A percentile compares a stretch with the other conserved stretches of the same genome.
phyloP scores from a whole-genome alignment of 2,888 invertebrate species.

The Idaea aversata region DNA sequence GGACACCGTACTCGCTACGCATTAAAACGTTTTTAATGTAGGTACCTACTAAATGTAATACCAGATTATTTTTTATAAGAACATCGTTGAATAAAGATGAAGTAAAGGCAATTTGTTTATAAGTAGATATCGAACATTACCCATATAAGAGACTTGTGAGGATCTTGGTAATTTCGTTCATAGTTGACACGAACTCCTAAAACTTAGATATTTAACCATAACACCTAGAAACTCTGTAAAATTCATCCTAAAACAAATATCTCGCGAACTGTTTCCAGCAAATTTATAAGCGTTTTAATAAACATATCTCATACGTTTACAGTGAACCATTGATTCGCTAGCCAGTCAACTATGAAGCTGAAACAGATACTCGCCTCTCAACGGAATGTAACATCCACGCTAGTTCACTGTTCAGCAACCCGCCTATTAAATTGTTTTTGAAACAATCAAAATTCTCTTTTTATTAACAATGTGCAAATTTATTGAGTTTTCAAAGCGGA shows the following conservation, averaged over 20 bases:
- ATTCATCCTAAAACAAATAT: background rate
- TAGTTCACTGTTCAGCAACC: too few relatives aligned
- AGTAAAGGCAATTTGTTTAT: background rate
- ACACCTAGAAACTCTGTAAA: background rate
- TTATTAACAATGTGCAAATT: too few relatives aligned
- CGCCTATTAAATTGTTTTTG: too few relatives aligned
- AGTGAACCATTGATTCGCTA: constrained; percentile 52
- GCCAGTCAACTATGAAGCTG: constrained; percentile 58
- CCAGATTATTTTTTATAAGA: constrained; percentile 12
- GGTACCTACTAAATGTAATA: constrained; percentile 18
- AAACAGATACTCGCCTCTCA: constrained; percentile 54
- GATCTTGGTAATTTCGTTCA: background rate
- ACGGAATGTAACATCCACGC: constrained; percentile 46
- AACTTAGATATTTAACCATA: too few relatives aligned
- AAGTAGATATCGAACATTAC: background rate
- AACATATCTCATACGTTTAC: constrained; percentile 40
- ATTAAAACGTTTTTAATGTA: constrained; percentile 32
- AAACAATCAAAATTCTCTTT: too few relatives aligned
- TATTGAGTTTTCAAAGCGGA: too few relatives aligned
- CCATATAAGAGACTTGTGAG: background rate
- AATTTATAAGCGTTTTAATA: constrained; percentile 24
- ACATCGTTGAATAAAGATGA: background rate
- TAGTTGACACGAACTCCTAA: too few relatives aligned
- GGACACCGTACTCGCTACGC: constrained; percentile 43
- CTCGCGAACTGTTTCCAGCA: background rate